Conservation (phyloP, 2,888 invertebrate species). For the Gymnosoma rotundatum region DNA sequence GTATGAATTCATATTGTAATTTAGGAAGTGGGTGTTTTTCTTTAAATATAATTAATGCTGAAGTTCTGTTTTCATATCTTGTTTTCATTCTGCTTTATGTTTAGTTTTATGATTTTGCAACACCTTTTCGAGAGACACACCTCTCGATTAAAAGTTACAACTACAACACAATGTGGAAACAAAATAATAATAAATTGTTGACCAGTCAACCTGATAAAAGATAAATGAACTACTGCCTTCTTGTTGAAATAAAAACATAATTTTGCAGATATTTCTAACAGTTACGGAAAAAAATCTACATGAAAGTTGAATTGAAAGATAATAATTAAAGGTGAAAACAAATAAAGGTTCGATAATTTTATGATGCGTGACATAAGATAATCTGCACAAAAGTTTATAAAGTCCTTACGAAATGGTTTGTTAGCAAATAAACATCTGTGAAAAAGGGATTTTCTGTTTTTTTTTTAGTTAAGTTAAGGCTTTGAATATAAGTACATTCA, state of each 20-base stretch:
- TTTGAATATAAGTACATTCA: no score
- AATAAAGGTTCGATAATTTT: background rate
- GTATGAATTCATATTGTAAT: constrained; percentile 27
- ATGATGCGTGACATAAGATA: background rate
- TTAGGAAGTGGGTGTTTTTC: constrained; percentile 68
- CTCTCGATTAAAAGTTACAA: constrained; percentile 64
- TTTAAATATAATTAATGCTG: constrained; percentile 66
- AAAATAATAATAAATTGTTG: constrained; percentile 62
- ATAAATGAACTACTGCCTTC: constrained; percentile 55
- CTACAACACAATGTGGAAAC: constrained; percentile 23
- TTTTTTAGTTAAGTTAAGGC: no score
- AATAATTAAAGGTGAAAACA: constrained; percentile 1
- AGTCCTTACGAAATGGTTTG: no score
- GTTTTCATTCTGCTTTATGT: constrained; percentile 24
- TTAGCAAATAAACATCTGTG: no score
- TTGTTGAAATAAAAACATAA: constrained; percentile 54
- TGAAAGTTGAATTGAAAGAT: constrained; percentile 4
- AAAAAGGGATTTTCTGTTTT: no score
- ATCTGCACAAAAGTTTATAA: no score
- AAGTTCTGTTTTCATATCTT: constrained; percentile 34
- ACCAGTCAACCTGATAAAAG: constrained; percentile 59
- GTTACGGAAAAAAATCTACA: background rate
- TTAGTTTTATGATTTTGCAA: constrained; percentile 62
- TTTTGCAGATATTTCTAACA: constrained; percentile 43
- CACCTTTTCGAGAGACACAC: constrained; percentile 65